Evolutionary conservation across 2,113 vertebrate species (phyloP), one percentile per base, ranked within the genome.

Genomic region (Lates calcarifer): DNA sequence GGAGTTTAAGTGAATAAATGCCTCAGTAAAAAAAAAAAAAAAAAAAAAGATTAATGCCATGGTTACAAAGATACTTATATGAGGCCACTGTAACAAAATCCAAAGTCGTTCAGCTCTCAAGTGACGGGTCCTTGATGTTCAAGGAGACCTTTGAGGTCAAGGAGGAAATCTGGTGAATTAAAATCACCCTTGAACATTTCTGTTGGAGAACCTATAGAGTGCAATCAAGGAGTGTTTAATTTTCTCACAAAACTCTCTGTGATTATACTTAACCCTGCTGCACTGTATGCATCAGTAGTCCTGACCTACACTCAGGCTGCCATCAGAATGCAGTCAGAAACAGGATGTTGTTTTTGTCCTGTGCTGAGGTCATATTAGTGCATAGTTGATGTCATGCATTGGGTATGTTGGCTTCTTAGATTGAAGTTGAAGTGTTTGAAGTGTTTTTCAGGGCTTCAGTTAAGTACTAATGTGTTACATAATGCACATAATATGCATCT

Each of bases 151-250:
- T 61, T 68, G 78, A 84, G 85, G 82, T 90, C 90, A 88, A 87
- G 79, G n/a, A 87, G 81, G 64, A 3, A 67, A 65, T 64, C 62
- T 18, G 35, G 49, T 53, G 63, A 84, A 80, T 77, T 79, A 69
- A 83, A 90, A 89, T 82, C 51, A 67, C 60, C 66, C 89, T 82
- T 31, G 45, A 74, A 57, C 35, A 57, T 63, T 41, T 53, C 14
- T 66, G n/a, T 62, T 76, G 69, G 55, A 73, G 64, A 79, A 78
- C 31, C 79, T 81, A 81, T 69, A 37, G 65, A 85, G 85, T 60
- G 68, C 81, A 89, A 90, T 91, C 81, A 90, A 49, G 33, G 60
- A 75, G 81, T 51, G n/a, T 83, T 84, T 89, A 14, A 77, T 88
- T 89, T 73, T 85, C 71, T 57, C 49, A 2, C 62, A 76, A 69